Evolutionary conservation across 2,113 vertebrate genomes (phyloP), one percentile per base, ranked within the genome.

Genomic region (Takifugu flavidus): DNA sequence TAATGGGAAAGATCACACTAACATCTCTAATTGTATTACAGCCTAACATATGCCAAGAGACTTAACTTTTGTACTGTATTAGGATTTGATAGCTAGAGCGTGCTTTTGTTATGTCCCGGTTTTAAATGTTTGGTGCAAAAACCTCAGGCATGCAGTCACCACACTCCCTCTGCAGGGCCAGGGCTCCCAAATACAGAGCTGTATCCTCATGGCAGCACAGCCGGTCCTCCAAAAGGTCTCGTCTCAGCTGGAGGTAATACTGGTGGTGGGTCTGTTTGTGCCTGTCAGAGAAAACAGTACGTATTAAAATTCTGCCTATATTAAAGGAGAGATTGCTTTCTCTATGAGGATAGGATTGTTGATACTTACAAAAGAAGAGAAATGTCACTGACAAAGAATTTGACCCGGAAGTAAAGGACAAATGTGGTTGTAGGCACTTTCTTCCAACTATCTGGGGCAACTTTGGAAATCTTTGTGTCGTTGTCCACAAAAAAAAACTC

Each of bases 401-500:
- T 95, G 70, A 98, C 89, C 65, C 94, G 89, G 60, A 97, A 86
- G 70, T 92, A 94, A 70, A 98, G 92, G 0, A 88, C 89, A 70
- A 96, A 94, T 46, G 89, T 87, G 50, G 90, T 76, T 2, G 81
- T 80, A 56, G 93, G 84, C n/a, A 87, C 89, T 91, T 94, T 95
- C 78, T 92, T 94, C 95, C 95, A 96, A 60, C 87, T 89, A 66
- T 93, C 92, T 44, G 93, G 94, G 25, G 94, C 92, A 34, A 94
- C 86, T 91, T 95, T 95, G 72, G 91, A 93, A 64, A 96, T 87
- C 70, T 93, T 94, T 15, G 90, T 93, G 4, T 95, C 92, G 10
- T 89, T 90, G 72, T 95, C 93, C 87, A 98, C 74, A 72, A 96
- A 96, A 84, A 95, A 95, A 74, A 94, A 95, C 77, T 97, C 94